phyloP scores from a whole-genome alignment of 1,140 invertebrate species.

The Trialeurodes vaporariorum region DNA sequence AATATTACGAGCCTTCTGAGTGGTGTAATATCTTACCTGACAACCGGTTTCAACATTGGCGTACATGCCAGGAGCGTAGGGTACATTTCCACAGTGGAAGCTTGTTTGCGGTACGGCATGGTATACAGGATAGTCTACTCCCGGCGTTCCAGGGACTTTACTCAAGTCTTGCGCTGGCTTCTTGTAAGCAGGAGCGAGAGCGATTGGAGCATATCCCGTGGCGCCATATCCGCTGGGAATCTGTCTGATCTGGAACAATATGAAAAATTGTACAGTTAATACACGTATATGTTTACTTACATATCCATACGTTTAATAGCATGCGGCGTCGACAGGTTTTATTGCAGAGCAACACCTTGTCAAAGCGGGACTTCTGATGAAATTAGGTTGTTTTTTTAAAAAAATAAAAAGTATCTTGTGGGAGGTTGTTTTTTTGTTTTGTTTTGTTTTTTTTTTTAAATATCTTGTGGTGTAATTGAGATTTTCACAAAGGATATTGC shows the following conservation, averaged over 20 bases:
- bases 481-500: too few relatives aligned
- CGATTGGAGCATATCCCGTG: neutral
- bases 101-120: slow-evolving; percentile 60
- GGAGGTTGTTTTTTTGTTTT: too few relatives aligned
- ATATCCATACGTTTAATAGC: too few relatives aligned
- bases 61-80: slow-evolving; percentile 68
- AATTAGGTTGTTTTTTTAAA: too few relatives aligned
- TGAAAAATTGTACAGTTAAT: too few relatives aligned
- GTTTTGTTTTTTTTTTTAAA: too few relatives aligned
- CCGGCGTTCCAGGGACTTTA: slow-evolving; percentile 62
- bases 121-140: slow-evolving; percentile 65
- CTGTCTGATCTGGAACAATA: neutral
- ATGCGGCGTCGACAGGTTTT: too few relatives aligned
- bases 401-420: too few relatives aligned
- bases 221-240: neutral
- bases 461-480: too few relatives aligned
- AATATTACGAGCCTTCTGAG: neutral
- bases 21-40: slow-evolving; percentile 44
- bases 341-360: too few relatives aligned
- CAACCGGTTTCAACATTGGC: slow-evolving; percentile 76
- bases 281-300: too few relatives aligned
- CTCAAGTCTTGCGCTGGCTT: slow-evolving; percentile 60
- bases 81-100: slow-evolving; percentile 63
- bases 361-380: too few relatives aligned
- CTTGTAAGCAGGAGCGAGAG: slow-evolving; percentile 20